These are phyloP conservation scores for Hylaea fasciaria DNA, from an alignment of 2,888 invertebrate genomes.

Conservation along the genomic window DNA sequence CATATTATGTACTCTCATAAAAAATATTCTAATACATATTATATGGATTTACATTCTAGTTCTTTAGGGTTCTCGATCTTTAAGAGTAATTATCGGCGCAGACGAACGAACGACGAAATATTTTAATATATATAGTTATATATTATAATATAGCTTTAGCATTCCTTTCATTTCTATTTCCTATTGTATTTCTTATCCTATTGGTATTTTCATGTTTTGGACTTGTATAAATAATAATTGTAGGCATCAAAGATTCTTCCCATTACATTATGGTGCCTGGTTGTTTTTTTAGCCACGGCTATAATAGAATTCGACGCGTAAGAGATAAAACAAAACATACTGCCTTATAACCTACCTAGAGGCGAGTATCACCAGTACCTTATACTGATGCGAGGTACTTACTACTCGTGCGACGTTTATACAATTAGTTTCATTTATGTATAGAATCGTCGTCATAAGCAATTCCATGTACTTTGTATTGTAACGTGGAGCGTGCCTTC, in stretches of 20 bases:
- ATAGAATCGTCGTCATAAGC: constrained; percentile 23
- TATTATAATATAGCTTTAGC: constrained; percentile 27
- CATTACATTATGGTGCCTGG: too few relatives aligned
- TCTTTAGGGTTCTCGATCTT: constrained; percentile 22
- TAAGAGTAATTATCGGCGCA: constrained; percentile 33
- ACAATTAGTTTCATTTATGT: constrained; percentile 3
- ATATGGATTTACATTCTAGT: background rate
- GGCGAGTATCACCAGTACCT: background rate
- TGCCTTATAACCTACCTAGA: too few relatives aligned
- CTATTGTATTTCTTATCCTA: constrained; percentile 32
- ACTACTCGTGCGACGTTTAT: constrained; percentile 1
- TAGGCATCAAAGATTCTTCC: too few relatives aligned
- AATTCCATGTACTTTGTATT: constrained; percentile 24
- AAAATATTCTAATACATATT: too few relatives aligned
- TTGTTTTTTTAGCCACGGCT: too few relatives aligned
- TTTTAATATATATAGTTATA: too few relatives aligned
- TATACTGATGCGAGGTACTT: background rate
- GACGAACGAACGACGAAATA: constrained; percentile 49
- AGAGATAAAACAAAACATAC: background rate
- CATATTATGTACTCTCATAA: too few relatives aligned
- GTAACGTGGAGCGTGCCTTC: constrained; percentile 58
- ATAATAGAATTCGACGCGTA: too few relatives aligned
- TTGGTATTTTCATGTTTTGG: constrained; percentile 23
- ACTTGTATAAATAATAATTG: constrained; percentile 3
- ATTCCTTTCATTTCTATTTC: constrained; percentile 48